Conservation (phyloP, 2,797 vertebrate species). For the Salmo trutta region DNA sequence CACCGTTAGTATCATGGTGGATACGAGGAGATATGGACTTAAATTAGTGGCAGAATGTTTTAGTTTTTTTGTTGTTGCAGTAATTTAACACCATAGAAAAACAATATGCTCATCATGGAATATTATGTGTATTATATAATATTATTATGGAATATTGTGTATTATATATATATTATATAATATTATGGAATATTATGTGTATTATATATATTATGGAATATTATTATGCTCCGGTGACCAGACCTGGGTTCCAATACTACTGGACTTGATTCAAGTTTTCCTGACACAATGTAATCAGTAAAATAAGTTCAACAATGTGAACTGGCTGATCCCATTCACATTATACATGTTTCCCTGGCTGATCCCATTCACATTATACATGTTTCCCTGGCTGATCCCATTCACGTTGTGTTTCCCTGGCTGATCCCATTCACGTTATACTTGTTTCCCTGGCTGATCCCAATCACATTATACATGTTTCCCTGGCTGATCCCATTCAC, state of each 20-base stretch:
- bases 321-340: no score
- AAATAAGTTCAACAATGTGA: background rate
- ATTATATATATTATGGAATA: no score
- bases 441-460: background rate
- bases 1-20: slow-evolving; percentile 63
- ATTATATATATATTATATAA: no score
- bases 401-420: no score
- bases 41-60: background rate
- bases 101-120: slow-evolving; percentile 62
- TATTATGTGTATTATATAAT: slow-evolving; percentile 26
- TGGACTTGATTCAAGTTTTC: background rate
- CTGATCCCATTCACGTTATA: no score
- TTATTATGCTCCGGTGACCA: slow-evolving; percentile 51
- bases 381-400: no score
- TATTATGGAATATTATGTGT: slow-evolving; percentile 57
- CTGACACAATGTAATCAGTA: background rate
- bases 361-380: no score
- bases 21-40: slow-evolving; percentile 16
- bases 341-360: slow-evolving; percentile 39
- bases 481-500: no score
- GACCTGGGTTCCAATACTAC: background rate
- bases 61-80: background rate
- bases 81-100: slow-evolving; percentile 25
- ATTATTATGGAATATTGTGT: no score
- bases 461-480: no score